Conservation (phyloP, 2,113 vertebrate genomes). For the Hippolais icterina region DNA sequence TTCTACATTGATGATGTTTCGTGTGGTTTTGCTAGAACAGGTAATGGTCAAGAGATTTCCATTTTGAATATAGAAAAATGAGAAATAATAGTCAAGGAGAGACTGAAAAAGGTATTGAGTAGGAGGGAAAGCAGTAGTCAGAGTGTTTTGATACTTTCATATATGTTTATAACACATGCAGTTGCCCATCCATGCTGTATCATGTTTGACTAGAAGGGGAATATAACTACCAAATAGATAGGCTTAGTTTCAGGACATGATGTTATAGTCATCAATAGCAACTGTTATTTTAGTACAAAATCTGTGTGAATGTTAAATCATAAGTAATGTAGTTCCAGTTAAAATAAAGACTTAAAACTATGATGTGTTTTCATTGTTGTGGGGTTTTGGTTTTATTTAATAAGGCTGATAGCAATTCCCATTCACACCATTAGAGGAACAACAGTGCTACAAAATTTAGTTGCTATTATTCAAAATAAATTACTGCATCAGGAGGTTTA, state of each 20-base stretch:
- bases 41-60: conserved; percentile 4
- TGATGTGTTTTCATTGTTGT: not conserved
- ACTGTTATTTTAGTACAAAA: conserved; percentile 39
- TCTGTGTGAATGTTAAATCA: conserved; percentile 8
- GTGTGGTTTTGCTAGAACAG: not conserved
- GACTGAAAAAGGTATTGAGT: conserved; percentile 20
- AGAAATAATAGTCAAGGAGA: conserved; percentile 11
- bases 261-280: not conserved
- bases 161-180: not conserved
- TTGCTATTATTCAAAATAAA: not conserved
- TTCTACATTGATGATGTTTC: not conserved
- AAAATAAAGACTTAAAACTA: not conserved
- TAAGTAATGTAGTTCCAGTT: not conserved
- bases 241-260: conserved; percentile 39
- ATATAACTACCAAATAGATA: not conserved
- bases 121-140: not conserved
- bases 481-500: not conserved
- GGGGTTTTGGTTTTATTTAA: not conserved
- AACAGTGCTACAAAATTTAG: not conserved
- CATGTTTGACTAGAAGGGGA: not conserved
- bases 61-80: not conserved
- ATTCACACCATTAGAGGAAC: not conserved
- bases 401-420: not conserved
- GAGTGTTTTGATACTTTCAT: not conserved
- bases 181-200: not conserved